Evolutionary conservation across 1,140 invertebrate genomes (phyloP).

Genomic region (Calephelis nemesis): DNA sequence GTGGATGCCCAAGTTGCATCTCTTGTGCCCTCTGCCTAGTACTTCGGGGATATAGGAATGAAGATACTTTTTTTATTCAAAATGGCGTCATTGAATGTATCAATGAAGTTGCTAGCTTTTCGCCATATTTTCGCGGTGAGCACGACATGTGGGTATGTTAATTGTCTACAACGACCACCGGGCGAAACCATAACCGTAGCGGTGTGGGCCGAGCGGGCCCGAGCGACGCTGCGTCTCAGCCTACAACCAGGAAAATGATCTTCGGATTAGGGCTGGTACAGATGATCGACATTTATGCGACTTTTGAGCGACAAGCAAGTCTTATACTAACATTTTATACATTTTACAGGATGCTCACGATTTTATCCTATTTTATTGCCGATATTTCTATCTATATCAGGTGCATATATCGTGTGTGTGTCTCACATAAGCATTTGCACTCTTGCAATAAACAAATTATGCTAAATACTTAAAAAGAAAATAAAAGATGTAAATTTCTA

Average conservation of each 20-base stretch:
- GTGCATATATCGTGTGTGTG: too few relatives aligned
- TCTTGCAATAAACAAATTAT: too few relatives aligned
- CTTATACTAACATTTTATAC: not conserved
- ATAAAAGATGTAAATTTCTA: too few relatives aligned
- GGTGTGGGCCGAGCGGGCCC: conserved; percentile 63
- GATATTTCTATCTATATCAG: too few relatives aligned
- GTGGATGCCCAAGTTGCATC: too few relatives aligned
- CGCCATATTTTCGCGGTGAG: conserved; percentile 56
- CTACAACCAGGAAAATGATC: conserved; percentile 43
- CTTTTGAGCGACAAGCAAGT: not conserved
- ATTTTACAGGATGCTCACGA: too few relatives aligned
- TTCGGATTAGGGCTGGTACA: conserved; percentile 17
- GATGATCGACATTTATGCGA: conserved; percentile 1
- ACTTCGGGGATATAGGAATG: too few relatives aligned
- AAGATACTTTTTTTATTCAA: not conserved
- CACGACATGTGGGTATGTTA: conserved; percentile 73
- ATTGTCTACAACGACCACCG: conserved; percentile 69
- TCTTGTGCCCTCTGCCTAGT: too few relatives aligned
- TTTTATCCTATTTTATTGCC: too few relatives aligned
- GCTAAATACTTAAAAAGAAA: too few relatives aligned
- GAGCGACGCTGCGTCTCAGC: conserved; percentile 64
- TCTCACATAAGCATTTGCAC: too few relatives aligned
- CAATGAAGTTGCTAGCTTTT: conserved; percentile 41
- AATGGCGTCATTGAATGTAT: conserved; percentile 1
- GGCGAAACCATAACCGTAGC: conserved; percentile 58